A percentile compares a stretch with the other conserved stretches of the same genome.
phyloP scores from a whole-genome alignment of 2,113 vertebrate genomes.

The Lagopus muta region DNA sequence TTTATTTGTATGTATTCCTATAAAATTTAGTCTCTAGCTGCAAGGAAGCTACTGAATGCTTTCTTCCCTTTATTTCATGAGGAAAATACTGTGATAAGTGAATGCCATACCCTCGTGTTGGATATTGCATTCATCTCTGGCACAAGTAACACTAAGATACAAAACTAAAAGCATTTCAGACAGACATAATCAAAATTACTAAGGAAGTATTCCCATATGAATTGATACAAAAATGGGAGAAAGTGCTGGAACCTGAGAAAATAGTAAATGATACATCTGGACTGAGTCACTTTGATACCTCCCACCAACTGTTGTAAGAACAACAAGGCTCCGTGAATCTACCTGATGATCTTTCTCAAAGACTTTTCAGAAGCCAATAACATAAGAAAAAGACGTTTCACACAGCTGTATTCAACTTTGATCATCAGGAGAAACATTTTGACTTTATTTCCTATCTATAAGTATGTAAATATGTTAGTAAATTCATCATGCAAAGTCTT shows the following conservation, averaged over 20 bases:
- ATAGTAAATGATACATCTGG: background rate
- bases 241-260: background rate
- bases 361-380: background rate
- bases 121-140: background rate
- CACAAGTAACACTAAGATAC: background rate
- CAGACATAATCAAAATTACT: background rate
- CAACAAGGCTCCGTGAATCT: background rate
- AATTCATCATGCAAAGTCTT: background rate
- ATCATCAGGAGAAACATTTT: background rate
- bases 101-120: background rate
- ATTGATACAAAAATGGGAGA: background rate
- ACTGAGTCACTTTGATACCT: background rate
- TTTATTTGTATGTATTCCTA: background rate
- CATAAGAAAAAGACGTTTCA: background rate
- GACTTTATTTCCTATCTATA: background rate
- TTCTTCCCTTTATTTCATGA: background rate
- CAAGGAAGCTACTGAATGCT: background rate
- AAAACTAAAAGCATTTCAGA: background rate
- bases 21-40: background rate
- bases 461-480: background rate
- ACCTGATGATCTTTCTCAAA: background rate
- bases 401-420: background rate
- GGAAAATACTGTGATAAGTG: background rate
- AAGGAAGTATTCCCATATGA: background rate
- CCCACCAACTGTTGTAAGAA: background rate